Percentiles rank a stretch among this genome's conserved stretches.
Evolutionary conservation across 2,797 vertebrate species (phyloP).

Genomic region (Poecilia wingei): DNA sequence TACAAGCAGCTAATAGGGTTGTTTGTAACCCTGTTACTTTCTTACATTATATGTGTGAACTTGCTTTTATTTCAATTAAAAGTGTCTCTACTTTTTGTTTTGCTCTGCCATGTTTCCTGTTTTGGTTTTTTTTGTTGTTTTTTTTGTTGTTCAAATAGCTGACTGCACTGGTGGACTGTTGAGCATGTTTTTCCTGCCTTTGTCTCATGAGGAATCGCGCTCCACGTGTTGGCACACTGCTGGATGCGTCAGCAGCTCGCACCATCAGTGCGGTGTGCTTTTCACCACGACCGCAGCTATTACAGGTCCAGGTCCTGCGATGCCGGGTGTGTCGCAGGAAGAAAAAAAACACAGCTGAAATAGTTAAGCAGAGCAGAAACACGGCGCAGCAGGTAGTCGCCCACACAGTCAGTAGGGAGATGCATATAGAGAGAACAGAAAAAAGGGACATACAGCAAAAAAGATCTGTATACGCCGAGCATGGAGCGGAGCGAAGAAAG

Average conservation of each 20-base stretch:
- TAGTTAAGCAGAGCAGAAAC: slow-evolving; percentile 9
- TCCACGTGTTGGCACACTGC: background rate
- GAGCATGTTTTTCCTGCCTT: background rate
- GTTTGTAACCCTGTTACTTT: background rate
- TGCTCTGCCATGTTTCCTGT: background rate
- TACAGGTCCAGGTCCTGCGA: slow-evolving; percentile 5
- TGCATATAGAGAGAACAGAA: background rate
- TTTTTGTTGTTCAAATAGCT: background rate
- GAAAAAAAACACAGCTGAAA: background rate
- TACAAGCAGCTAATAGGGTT: background rate
- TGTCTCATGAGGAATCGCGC: background rate
- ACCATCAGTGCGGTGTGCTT: background rate
- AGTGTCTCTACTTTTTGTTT: background rate
- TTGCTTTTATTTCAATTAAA: background rate
- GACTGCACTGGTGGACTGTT: slow-evolving; percentile 3
- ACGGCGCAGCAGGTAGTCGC: slow-evolving; percentile 7
- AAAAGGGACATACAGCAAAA: background rate
- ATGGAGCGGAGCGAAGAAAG: background rate
- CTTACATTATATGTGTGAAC: background rate
- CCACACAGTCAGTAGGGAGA: slow-evolving; percentile 13
- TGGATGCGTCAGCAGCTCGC: slow-evolving; percentile 5
- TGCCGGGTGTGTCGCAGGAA: background rate
- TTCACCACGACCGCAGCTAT: background rate
- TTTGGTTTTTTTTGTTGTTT: background rate
- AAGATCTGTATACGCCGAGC: background rate